Evolutionary conservation across 2,888 invertebrate genomes (phyloP), one percentile per base, ranked within the genome.

Genomic region (Nebria brevicollis): DNA sequence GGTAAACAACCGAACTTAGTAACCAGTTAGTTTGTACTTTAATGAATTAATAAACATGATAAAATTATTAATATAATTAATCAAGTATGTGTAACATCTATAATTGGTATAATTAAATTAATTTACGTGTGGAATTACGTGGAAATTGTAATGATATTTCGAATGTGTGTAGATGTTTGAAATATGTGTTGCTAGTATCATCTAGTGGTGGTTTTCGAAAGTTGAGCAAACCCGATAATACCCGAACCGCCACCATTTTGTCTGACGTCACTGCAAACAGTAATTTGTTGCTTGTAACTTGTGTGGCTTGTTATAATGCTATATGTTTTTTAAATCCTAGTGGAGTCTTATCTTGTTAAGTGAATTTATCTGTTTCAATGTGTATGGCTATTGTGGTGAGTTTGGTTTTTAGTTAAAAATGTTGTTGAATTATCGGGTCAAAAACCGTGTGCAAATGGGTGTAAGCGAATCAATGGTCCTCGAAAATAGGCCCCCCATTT

Each of bases 381-480:
- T 94, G 94, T 94, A 94, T 94, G 94, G 94, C 94, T 94, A 94
- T 94, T 94, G 93, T 92, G 94, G 94, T 94, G 90, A 93, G 94
- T 92, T 73, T 83, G 26, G 41, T 43, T 70, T 70, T 70, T 15
- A 20, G 20, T 25, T 54, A 6, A 8, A 8, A 54, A 54, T 54
- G 54, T 54, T 11, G 54, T 54, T 13, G 54, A 54, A 54, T 7
- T 54, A 54, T 54, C 54, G 4, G 54, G 54, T 54, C 13, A 54
- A 54, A 54, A 8, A 54, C 34, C 34, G 34, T 34, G 34, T 54
- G 13, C 8, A 54, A 54, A 54, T 54, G 54, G 54, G 54, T 8
- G 54, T 13, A 54, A 34, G 34, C 54, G 25, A 70, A 70, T 70
- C 70, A 70, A 70, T 70, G 70, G 25, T 70, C 54, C 54, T 54